Evolutionary conservation across 2,797 vertebrate species (phyloP).

Genomic region (Lutjanus argentimaculatus): DNA sequence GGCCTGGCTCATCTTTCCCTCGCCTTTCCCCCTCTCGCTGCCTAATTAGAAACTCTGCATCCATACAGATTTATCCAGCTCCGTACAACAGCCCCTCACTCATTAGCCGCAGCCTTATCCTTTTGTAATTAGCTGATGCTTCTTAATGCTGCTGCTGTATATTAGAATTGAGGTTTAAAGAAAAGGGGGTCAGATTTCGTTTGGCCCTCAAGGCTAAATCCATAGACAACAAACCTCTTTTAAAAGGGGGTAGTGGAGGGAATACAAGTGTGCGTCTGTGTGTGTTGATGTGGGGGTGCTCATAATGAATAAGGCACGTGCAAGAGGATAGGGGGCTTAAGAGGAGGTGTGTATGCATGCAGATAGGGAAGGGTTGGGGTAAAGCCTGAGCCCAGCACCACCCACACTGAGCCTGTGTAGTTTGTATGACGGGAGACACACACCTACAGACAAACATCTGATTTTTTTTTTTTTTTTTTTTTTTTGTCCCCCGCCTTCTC

Average conservation of each 20-base stretch:
- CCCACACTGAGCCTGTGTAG: conserved; percentile 37
- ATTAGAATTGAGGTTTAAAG: conserved; percentile 47
- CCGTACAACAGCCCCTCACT: conserved; percentile 41
- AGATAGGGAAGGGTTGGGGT: conserved; percentile 44
- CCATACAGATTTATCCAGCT: conserved; percentile 50
- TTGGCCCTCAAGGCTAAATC: conserved; percentile 71
- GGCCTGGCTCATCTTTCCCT: conserved; percentile 32
- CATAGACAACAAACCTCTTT: conserved; percentile 68
- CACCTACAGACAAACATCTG: conserved; percentile 53
- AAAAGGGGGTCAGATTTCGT: conserved; percentile 58
- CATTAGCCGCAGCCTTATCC: conserved; percentile 67
- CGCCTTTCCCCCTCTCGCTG: conserved; percentile 5
- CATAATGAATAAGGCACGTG: conserved; percentile 61
- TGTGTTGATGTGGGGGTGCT: conserved; percentile 18
- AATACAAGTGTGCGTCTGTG: conserved; percentile 30
- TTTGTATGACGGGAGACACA: conserved; percentile 9
- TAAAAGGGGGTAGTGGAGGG: conserved; percentile 28
- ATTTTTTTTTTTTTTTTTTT: too few species aligned
- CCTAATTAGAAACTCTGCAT: conserved; percentile 73
- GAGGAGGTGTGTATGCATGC: conserved; percentile 57
- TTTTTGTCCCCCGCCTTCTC: background rate
- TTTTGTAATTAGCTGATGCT: conserved; percentile 72
- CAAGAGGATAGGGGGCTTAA: conserved; percentile 49
- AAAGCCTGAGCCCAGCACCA: conserved; percentile 30
- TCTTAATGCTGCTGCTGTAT: conserved; percentile 54